phyloP scores from a whole-genome alignment of 1,140 invertebrate species.

The Drosophila saltans region DNA sequence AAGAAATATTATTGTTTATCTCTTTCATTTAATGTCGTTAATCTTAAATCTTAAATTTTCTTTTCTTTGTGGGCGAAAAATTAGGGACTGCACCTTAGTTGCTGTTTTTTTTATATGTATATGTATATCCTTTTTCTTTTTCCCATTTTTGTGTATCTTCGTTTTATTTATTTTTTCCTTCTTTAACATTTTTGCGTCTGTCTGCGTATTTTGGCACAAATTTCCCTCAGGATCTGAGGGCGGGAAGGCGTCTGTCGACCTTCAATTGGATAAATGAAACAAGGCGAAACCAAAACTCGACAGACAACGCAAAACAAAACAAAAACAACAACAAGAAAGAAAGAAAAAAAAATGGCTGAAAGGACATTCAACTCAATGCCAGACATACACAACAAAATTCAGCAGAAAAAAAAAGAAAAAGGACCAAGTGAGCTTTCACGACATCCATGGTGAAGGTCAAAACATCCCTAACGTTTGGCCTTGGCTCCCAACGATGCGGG shows the following conservation, averaged over 20 bases:
- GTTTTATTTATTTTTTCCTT: slow-evolving; percentile 1
- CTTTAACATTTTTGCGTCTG: slow-evolving; percentile 27
- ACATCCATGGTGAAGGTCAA: slow-evolving; percentile 12
- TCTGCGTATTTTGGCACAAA: slow-evolving; percentile 54
- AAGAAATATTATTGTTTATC: too few species aligned
- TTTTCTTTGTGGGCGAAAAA: not conserved
- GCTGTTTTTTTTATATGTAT: not conserved
- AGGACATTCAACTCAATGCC: slow-evolving; percentile 63
- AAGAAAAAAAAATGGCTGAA: slow-evolving; percentile 31
- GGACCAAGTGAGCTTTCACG: not conserved
- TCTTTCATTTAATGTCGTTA: too few species aligned
- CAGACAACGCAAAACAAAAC: slow-evolving; percentile 37
- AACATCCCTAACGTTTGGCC: slow-evolving; percentile 3
- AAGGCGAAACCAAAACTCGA: slow-evolving; percentile 57
- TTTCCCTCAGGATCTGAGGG: slow-evolving; percentile 23
- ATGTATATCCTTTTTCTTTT: slow-evolving; percentile 19
- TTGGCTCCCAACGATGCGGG: slow-evolving; percentile 5
- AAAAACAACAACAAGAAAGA: not conserved
- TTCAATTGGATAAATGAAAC: slow-evolving; percentile 55
- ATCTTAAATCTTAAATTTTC: too few species aligned
- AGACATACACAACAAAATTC: slow-evolving; percentile 1
- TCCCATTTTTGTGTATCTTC: not conserved
- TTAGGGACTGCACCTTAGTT: not conserved
- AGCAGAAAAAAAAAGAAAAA: not conserved
- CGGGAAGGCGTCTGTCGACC: slow-evolving; percentile 58